A percentile compares a stretch with the other conserved stretches of the same genome.
Conservation (phyloP, 2,797 vertebrate genomes). For the Anableps anableps region DNA sequence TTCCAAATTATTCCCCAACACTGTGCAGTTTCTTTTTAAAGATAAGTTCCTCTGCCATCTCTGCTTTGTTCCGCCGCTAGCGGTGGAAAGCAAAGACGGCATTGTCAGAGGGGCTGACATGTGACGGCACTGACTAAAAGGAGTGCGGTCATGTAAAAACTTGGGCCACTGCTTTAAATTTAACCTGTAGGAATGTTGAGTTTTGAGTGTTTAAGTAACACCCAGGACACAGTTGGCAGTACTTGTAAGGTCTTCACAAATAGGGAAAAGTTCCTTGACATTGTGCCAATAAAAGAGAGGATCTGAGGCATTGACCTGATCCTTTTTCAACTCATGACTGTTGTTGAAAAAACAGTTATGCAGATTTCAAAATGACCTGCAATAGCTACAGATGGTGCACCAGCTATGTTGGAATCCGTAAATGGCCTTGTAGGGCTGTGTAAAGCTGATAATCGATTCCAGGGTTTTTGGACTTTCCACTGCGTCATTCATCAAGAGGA, state of each 20-base stretch:
- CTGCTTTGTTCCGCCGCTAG: conserved; percentile 62
- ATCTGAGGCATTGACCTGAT: not conserved
- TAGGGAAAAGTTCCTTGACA: not conserved
- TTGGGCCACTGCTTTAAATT: conserved; percentile 31
- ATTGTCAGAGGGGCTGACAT: conserved; percentile 34
- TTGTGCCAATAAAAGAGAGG: not conserved
- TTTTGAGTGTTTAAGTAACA: not conserved
- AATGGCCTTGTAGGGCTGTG: not conserved
- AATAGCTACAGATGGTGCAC: not conserved
- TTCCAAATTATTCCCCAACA: conserved; percentile 70
- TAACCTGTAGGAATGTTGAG: conserved; percentile 12
- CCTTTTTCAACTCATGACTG: not conserved
- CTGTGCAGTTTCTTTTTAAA: conserved; percentile 69
- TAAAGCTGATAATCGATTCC: not conserved
- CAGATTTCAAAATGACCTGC: not conserved
- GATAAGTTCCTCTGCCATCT: conserved; percentile 66
- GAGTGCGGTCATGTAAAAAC: conserved; percentile 14
- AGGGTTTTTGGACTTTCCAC: not conserved
- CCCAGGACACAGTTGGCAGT: not conserved
- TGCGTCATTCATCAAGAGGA: not conserved
- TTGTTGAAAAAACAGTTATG: not conserved
- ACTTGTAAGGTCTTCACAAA: not conserved
- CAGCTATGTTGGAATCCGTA: not conserved
- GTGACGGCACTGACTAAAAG: conserved; percentile 43
- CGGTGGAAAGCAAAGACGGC: conserved; percentile 44